Evolutionary conservation across 2,797 vertebrate species (phyloP), one percentile per base, ranked within the genome.

Genomic region (Ctenopoma kingsleyae): DNA sequence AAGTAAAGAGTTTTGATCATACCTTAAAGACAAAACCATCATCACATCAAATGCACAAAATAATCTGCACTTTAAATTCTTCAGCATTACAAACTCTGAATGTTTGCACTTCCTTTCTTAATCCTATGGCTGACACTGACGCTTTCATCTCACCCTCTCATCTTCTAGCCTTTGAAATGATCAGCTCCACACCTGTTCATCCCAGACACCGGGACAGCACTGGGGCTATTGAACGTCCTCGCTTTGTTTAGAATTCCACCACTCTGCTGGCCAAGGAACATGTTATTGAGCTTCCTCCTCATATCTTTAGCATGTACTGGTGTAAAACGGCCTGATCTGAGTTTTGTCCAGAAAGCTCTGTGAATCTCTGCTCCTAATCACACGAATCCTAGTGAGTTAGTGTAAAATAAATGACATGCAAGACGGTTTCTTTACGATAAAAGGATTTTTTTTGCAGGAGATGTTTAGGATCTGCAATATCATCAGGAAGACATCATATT

Each of bases 111-210:
- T 88, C 88, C 84, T 73, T 25, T 73, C 81, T 55, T 88, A 88
- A 89, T 89, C 87, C 83, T 72, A 35, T 8, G 71, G 50, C 66
- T 77, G 76, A 78, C 75, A 70, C 44, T 9, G 62, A 43, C 50
- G 77, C 89, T 90, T 92, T 91, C 85, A 91, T 91, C 84, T 80
- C 50, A 60, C 36, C 62, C 83, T 91, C 76, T 89, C 84, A 91
- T 90, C 80, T 87, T 20, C 3, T 49, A 56, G 77, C 65, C 81
- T 92, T 92, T 91, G 83, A 91, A 88, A 87, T 7, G 62, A 77
- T 71, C 71, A 62, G 72, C 79, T 79, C 80, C 86, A 85, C 91
- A 93, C 90, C 91, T 93, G 92, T 86, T 88, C 79, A 38, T 67
- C 75, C 60, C 80, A 85, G 72, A 83, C 61, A 50, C 69, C 82